These are phyloP conservation scores for Oreochromis spilurus DNA, from an alignment of 2,113 vertebrate genomes.

Conservation along the genomic window DNA sequence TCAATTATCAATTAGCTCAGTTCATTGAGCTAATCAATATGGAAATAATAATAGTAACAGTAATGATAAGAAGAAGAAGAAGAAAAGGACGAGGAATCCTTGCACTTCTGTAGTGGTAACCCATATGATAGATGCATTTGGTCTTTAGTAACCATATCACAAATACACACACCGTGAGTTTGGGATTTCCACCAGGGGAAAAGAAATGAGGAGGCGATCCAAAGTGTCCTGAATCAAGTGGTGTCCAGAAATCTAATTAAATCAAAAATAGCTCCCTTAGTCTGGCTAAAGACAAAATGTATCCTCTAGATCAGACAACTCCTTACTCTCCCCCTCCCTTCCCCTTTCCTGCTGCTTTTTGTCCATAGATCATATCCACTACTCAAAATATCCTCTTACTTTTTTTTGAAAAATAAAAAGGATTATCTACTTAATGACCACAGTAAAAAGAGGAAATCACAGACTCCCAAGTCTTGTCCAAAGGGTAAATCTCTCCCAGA, in stretches of 20 bases:
- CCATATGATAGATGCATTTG: neutral
- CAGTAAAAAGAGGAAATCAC: neutral
- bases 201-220: neutral
- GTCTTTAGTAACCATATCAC: neutral
- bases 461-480: neutral
- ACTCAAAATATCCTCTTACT: slow-evolving; percentile 1
- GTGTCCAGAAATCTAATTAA: slow-evolving; percentile 64
- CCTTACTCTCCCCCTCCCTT: neutral
- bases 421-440: neutral
- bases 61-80: neutral
- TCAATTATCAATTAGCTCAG: neutral
- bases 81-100: neutral
- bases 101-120: neutral
- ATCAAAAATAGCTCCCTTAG: slow-evolving; percentile 57
- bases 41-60: neutral
- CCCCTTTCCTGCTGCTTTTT: neutral
- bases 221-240: slow-evolving; percentile 42
- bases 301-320: slow-evolving; percentile 33
- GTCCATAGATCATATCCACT: neutral
- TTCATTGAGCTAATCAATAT: neutral
- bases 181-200: slow-evolving; percentile 7
- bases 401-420: neutral
- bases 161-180: neutral
- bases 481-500: neutral
- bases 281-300: slow-evolving; percentile 45